phyloP scores from a whole-genome alignment of 2,888 invertebrate genomes.

The Lutraria lutraria region DNA sequence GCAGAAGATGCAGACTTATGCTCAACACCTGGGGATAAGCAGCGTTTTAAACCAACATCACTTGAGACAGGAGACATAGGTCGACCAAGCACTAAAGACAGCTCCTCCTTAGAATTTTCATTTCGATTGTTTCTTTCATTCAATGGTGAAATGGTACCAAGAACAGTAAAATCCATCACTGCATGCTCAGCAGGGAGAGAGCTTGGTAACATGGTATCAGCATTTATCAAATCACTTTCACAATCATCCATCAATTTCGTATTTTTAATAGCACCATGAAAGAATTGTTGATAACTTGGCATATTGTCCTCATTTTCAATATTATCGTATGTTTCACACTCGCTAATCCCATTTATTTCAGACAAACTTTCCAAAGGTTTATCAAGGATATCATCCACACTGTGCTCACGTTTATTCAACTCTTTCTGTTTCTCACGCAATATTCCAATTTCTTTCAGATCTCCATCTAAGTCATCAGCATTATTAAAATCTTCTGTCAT shows the following conservation, averaged over 20 bases:
- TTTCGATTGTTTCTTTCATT: constrained; percentile 61
- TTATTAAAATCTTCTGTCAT: background rate
- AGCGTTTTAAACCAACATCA: constrained; percentile 58
- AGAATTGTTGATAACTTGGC: constrained; percentile 66
- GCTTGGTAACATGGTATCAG: constrained; percentile 27
- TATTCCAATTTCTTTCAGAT: background rate
- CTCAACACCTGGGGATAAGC: constrained; percentile 65
- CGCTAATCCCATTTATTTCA: constrained; percentile 66
- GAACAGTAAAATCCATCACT: constrained; percentile 78
- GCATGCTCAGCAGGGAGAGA: constrained; percentile 51
- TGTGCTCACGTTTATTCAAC: constrained; percentile 36
- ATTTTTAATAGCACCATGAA: constrained; percentile 48
- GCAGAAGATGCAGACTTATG: constrained; percentile 58
- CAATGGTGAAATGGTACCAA: constrained; percentile 80
- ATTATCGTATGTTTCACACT: constrained; percentile 67
- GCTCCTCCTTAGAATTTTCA: constrained; percentile 68
- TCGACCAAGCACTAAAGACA: constrained; percentile 81
- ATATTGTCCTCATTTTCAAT: constrained; percentile 59
- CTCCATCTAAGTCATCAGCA: background rate
- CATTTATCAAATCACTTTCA: constrained; percentile 14
- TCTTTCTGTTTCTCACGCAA: constrained; percentile 19
- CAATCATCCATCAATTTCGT: constrained; percentile 30
- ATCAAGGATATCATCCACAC: constrained; percentile 62
- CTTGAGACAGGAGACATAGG: constrained; percentile 71
- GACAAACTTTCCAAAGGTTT: constrained; percentile 60